Conservation (phyloP, 2,797 vertebrate genomes). For the Nasua narica region DNA sequence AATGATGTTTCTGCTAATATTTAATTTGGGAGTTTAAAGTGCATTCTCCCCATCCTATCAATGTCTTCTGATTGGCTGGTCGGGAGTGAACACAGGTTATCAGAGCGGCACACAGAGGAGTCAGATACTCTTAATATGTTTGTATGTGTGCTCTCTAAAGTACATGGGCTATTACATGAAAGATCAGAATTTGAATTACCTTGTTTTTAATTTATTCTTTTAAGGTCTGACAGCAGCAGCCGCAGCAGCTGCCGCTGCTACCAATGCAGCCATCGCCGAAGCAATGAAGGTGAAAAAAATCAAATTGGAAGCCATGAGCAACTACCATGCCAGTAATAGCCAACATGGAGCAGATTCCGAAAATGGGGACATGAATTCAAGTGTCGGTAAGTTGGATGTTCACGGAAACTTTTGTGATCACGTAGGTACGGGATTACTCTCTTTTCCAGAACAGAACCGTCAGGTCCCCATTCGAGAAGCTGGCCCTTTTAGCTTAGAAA, state of each 20-base stretch:
- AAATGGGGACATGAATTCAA: slow-evolving; percentile 97
- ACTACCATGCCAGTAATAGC: slow-evolving; percentile 96
- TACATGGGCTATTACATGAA: slow-evolving; percentile 29
- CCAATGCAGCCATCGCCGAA: slow-evolving; percentile 98
- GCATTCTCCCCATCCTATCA: neutral
- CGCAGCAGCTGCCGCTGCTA: slow-evolving; percentile 94
- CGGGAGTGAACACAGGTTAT: neutral
- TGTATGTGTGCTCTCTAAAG: slow-evolving; percentile 1
- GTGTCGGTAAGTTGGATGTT: slow-evolving; percentile 90
- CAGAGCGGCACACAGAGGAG: neutral
- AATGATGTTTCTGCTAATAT: neutral
- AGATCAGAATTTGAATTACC: slow-evolving; percentile 58
- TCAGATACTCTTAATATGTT: neutral
- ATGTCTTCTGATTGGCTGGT: neutral
- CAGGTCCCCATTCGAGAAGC: neutral
- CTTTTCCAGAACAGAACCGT: neutral
- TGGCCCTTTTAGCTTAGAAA: neutral
- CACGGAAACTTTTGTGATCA: neutral
- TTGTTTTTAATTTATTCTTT: slow-evolving; percentile 75
- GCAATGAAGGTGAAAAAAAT: slow-evolving; percentile 99
- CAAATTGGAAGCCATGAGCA: slow-evolving; percentile 99
- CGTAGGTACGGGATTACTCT: neutral
- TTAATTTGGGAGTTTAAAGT: neutral
- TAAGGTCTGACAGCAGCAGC: slow-evolving; percentile 96
- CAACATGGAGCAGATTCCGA: slow-evolving; percentile 95